Base-by-base conservation (phyloP, 2,797 vertebrate species). In the Halcyon badia region DNA sequence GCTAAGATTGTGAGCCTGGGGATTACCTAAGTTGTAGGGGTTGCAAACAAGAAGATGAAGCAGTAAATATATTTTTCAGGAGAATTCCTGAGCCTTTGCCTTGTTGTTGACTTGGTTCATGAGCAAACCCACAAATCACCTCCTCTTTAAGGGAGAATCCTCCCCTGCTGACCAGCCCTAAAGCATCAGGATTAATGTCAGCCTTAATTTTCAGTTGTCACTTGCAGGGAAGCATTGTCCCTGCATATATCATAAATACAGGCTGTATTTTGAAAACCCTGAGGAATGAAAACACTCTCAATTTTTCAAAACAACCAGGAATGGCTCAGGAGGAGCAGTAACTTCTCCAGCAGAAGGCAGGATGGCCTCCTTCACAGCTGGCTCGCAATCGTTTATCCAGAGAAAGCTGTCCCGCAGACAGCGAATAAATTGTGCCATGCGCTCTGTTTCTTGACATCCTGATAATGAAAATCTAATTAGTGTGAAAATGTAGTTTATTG, bases 341-440 rank as follows among this genome's bases (percentile, higher is more conserved):
- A 88, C 35, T 91, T 87, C 72, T 92, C 64, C 51, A 54, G 83
- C 82, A 86, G 68, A 83, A 94, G 84, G 87, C 84, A 69, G 79
- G 87, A 91, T 49, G 57, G 46, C 79, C 48, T 95, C 72, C 91
- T 91, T 78, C 91, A 83, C 96, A 89, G 76, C 91, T 94, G 93
- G 30, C 78, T 64, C 31, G 56, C 65, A 14, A 30, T 80, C 44
- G 0, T 89, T 95, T 75, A 92, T 91, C 71, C 76, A 89, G 44
- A 2, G 0, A 83, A 57, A 83, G 71, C 60, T 68, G 49, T 83
- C 76, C 83, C 71, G 30, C 24, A 60, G 87, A 83, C 48, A 66
- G 54, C 7, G 3, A 64, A 92, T 86, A 89, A 85, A 87, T 78
- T 61, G 54, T 75, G 75, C 31, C 24, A 35, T 15, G 46, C 1